phyloP scores from a whole-genome alignment of 2,888 invertebrate genomes.

The Ommatoiulus sabulosus region DNA sequence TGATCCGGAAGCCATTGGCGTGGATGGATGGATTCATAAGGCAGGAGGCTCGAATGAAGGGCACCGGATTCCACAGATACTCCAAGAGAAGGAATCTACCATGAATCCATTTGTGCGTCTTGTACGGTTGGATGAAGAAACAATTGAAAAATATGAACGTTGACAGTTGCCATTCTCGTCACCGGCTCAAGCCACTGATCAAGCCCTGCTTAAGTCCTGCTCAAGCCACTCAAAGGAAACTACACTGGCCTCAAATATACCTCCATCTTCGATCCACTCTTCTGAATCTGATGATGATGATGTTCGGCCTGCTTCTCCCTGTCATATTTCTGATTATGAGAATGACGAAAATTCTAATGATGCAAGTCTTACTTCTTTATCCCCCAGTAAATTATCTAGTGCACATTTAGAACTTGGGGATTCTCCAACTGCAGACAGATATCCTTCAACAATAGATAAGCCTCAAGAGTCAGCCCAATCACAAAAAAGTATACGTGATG shows the following conservation, averaged over 20 bases:
- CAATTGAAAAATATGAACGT: not conserved
- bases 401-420: not conserved
- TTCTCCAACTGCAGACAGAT: not conserved
- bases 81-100: not conserved
- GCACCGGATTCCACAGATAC: not conserved
- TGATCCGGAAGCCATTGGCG: not conserved
- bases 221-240: not conserved
- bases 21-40: not conserved
- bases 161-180: not conserved
- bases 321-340: not conserved
- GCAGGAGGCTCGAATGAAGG: not conserved
- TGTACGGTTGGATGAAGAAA: constrained; percentile 5
- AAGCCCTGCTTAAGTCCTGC: too few relatives aligned
- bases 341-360: not conserved
- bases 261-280: not conserved
- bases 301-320: not conserved
- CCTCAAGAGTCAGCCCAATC: not conserved
- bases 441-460: not conserved
- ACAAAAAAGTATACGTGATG: not conserved
- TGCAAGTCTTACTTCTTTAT: not conserved
- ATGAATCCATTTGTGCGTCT: not conserved
- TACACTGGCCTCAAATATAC: not conserved
- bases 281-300: not conserved
- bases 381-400: not conserved
- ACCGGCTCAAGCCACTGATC: not conserved